Evolutionary conservation across 1,140 invertebrate genomes (phyloP), one percentile per base, ranked within the genome.

Genomic region (Drosophila aff.): DNA sequence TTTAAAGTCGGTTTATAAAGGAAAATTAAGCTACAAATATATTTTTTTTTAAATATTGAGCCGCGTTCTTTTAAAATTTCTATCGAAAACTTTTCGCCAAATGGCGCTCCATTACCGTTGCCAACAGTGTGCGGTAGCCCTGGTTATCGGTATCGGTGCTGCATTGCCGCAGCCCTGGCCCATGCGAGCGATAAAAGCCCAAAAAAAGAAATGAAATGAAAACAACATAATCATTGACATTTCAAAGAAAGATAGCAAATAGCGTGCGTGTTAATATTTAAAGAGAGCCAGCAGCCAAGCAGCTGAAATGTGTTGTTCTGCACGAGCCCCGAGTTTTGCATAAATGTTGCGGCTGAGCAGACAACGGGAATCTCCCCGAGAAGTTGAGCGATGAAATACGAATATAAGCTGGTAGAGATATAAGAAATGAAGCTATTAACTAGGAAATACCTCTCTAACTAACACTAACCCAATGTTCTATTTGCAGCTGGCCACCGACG

Each of bases 401-500:
- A 86, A 80, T 87, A 87, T 67, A 82, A 87, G 58, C 72, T 87
- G 76, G 83, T 87, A 73, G 43, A 46, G 11, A 23, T 31, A 31
- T 11, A 40, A 36, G 0, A 41, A 55, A 40, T n/a, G 26, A n/a
- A 5, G 4, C 13, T 4, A 57, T 57, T 26, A 16, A 36, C 15
- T n/a, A 16, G n/a, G n/a, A 13, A n/a, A 13, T 75, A 50, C 38
- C 13, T n/a, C 0, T 11, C 16, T 67, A 46, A 57, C 15, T 28
- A 2, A 15, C 21, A n/a, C n/a, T n/a, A n/a, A n/a, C n/a, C 1
- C 8, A 10, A 38, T n/a, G 16, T 33, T 55, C 40, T 10, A 21
- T n/a, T 36, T 83, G 4, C 53, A 89, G 84, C 67, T 89, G 49
- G 78, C 85, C 55, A 89, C 74, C 62, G 84, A 89, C 65, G 85